phyloP scores from a whole-genome alignment of 1,140 invertebrate genomes.

The Centruroides sculpturatus region DNA sequence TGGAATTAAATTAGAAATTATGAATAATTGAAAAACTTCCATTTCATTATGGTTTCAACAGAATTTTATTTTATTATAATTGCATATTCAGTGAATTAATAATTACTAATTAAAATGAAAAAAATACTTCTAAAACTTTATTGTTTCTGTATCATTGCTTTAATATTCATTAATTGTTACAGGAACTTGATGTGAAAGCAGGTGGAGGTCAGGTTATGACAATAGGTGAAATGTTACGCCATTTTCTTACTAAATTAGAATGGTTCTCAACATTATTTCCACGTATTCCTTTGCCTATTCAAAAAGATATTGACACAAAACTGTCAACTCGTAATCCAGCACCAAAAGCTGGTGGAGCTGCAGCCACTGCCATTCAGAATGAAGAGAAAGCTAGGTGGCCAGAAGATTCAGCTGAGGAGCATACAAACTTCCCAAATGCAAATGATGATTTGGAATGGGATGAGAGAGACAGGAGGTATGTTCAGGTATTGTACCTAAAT shows the following conservation, averaged over 20 bases:
- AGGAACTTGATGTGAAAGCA: constrained; percentile 91
- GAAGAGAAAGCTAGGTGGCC: constrained; percentile 17
- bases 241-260: constrained; percentile 89
- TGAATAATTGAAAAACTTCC: too few species aligned
- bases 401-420: constrained; percentile 27
- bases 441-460: too few species aligned
- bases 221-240: constrained; percentile 83
- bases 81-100: too few species aligned
- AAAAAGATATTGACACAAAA: constrained; percentile 60
- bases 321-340: constrained; percentile 30
- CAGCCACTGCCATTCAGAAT: constrained; percentile 29
- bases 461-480: too few species aligned
- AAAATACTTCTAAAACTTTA: too few species aligned
- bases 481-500: too few species aligned
- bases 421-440: too few species aligned
- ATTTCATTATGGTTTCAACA: too few species aligned
- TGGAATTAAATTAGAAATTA: too few species aligned
- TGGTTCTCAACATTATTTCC: constrained; percentile 98
- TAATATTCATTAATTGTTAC: constrained; percentile 6
- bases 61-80: too few species aligned
- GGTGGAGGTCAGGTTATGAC: constrained; percentile 88
- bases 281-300: constrained; percentile 96
- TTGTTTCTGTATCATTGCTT: too few species aligned
- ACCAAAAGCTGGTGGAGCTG: constrained; percentile 30
- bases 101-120: too few species aligned